These are phyloP conservation scores for Lanistes nyassanus DNA, from an alignment of 1,140 invertebrate species.

Conservation along the genomic window DNA sequence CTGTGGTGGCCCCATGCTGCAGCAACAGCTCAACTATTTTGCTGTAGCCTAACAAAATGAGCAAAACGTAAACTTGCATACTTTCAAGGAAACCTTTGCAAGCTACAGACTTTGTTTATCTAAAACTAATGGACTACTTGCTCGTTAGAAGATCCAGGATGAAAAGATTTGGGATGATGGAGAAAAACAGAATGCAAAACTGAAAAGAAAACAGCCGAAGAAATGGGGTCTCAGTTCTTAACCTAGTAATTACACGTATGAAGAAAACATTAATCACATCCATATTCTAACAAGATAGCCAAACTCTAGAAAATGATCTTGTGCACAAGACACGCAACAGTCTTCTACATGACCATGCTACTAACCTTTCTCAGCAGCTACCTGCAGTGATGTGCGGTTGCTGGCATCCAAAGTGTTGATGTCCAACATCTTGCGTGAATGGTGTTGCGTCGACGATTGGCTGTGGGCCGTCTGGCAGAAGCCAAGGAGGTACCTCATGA, in stretches of 20 bases:
- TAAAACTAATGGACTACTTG: neutral
- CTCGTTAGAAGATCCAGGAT: neutral
- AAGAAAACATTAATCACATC: too few species aligned
- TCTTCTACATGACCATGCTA: neutral
- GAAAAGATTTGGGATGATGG: too few species aligned
- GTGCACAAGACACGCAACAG: too few species aligned
- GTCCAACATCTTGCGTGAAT: constrained; percentile 36
- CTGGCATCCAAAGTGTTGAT: constrained; percentile 55
- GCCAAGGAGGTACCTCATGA: constrained; percentile 47
- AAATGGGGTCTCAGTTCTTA: too few species aligned
- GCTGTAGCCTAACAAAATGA: constrained; percentile 46
- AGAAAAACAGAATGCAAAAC: too few species aligned
- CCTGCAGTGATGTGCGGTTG: constrained; percentile 55
- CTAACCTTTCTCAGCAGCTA: constrained; percentile 60
- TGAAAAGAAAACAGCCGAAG: too few species aligned
- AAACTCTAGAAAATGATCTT: too few species aligned
- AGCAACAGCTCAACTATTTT: constrained; percentile 50
- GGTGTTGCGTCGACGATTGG: neutral
- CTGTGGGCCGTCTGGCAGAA: constrained; percentile 36
- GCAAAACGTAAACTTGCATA: neutral
- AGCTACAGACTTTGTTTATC: too few species aligned
- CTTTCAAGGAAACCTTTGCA: too few species aligned
- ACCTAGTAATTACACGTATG: too few species aligned
- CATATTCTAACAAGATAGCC: too few species aligned
- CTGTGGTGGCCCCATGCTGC: constrained; percentile 52